Evolutionary conservation across 2,113 vertebrate species (phyloP).

Genomic region (Phasianus colchicus): DNA sequence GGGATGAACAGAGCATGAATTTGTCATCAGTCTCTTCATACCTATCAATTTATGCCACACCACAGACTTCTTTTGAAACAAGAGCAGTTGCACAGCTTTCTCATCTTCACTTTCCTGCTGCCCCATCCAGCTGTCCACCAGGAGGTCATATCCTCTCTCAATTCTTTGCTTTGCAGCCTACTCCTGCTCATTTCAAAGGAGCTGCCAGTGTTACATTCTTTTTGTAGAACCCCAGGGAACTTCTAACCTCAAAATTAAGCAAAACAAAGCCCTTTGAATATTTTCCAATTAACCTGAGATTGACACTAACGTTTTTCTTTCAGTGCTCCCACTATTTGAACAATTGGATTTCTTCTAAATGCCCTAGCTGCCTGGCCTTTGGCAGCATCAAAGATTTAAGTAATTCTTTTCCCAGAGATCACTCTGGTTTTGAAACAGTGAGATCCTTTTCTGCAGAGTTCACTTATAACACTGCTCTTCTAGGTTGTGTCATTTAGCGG

Average conservation of each 20-base stretch:
- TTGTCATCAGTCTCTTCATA: neutral
- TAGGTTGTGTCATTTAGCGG: neutral
- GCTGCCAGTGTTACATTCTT: neutral
- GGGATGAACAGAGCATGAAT: neutral
- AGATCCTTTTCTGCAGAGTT: neutral
- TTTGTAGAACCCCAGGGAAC: conserved; percentile 32
- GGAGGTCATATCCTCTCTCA: neutral
- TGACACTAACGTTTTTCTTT: conserved; percentile 12
- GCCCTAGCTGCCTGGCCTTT: neutral
- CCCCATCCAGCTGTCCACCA: neutral
- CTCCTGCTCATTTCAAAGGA: conserved; percentile 34
- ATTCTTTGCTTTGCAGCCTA: conserved; percentile 1
- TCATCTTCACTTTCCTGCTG: neutral
- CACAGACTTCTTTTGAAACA: neutral
- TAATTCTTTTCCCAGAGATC: neutral
- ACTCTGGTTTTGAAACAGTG: neutral
- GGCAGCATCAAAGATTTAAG: neutral
- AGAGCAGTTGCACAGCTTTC: neutral
- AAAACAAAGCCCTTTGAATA: conserved; percentile 58
- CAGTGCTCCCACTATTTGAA: neutral
- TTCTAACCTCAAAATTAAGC: conserved; percentile 55
- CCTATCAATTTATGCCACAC: neutral
- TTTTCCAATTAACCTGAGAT: conserved; percentile 56
- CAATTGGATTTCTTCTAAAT: neutral
- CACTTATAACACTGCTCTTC: neutral